phyloP scores from a whole-genome alignment of 2,888 invertebrate species.

The Blera fallax region DNA sequence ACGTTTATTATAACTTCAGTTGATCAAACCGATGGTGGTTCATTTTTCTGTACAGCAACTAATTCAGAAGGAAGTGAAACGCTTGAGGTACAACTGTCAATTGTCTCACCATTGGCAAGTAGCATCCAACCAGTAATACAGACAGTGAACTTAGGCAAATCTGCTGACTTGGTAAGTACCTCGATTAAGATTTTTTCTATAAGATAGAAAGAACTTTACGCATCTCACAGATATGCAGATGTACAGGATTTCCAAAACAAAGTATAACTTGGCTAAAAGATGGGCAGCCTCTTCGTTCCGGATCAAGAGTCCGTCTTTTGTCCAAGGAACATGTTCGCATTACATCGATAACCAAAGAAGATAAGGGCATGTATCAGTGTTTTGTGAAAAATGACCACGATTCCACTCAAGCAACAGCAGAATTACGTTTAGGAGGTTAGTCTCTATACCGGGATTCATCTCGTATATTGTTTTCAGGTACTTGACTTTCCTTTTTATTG shows the following conservation, averaged over 20 bases:
- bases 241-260: constrained; percentile 91
- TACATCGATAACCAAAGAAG: constrained; percentile 87
- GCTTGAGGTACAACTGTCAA: constrained; percentile 83
- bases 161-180: constrained; percentile 87
- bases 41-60: constrained; percentile 83
- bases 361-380: constrained; percentile 96
- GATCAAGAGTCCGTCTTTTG: constrained; percentile 83
- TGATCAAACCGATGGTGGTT: constrained; percentile 82
- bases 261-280: constrained; percentile 90
- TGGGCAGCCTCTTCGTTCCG: constrained; percentile 85
- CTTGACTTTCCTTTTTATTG: constrained; percentile 74
- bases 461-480: background rate
- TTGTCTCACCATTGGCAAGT: constrained; percentile 88
- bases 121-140: constrained; percentile 88
- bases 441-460: constrained; percentile 10
- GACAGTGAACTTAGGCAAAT: constrained; percentile 91
- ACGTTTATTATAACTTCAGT: constrained; percentile 83
- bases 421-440: constrained; percentile 90
- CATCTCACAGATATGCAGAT: constrained; percentile 86
- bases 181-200: background rate
- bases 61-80: constrained; percentile 84
- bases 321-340: constrained; percentile 84
- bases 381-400: constrained; percentile 91
- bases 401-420: constrained; percentile 90
- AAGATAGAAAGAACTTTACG: background rate